phyloP scores from a whole-genome alignment of 2,113 vertebrate genomes.

The Saimiri boliviensis region DNA sequence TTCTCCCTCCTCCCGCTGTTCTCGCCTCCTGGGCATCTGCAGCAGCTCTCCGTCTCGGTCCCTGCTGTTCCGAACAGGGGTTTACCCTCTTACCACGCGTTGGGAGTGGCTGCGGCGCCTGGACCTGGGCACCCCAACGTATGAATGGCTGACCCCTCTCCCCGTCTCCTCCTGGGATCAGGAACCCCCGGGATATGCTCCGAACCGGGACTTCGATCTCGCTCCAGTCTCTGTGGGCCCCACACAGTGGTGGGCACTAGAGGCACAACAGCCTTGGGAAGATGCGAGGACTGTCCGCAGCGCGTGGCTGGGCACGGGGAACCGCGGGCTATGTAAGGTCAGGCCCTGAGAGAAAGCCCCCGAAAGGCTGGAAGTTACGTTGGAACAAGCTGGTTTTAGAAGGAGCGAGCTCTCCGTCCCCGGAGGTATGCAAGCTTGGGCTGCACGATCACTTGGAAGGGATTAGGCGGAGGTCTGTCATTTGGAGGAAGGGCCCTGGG shows the following conservation, averaged over 20 bases:
- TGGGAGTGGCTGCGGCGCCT: not conserved
- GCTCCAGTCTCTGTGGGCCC: too few species aligned
- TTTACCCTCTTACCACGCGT: not conserved
- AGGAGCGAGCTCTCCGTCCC: not conserved
- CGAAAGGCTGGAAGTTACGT: not conserved
- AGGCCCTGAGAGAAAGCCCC: not conserved
- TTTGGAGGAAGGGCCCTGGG: not conserved
- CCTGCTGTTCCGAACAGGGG: not conserved
- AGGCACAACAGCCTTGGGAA: not conserved
- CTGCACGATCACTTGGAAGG: not conserved
- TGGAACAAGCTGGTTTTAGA: not conserved
- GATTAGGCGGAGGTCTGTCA: not conserved
- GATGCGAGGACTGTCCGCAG: not conserved
- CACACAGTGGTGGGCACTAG: not conserved
- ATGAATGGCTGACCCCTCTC: too few species aligned
- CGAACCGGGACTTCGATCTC: accelerated
- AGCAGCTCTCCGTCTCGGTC: not conserved
- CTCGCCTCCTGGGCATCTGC: not conserved
- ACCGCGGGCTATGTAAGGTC: not conserved
- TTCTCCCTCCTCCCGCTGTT: not conserved
- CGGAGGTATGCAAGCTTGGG: not conserved
- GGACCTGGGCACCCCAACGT: not conserved
- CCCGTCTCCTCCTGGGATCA: not conserved
- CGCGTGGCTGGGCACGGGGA: not conserved
- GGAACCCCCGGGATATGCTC: not conserved